phyloP scores from a whole-genome alignment of 1,140 invertebrate genomes.

The Atta texana region DNA sequence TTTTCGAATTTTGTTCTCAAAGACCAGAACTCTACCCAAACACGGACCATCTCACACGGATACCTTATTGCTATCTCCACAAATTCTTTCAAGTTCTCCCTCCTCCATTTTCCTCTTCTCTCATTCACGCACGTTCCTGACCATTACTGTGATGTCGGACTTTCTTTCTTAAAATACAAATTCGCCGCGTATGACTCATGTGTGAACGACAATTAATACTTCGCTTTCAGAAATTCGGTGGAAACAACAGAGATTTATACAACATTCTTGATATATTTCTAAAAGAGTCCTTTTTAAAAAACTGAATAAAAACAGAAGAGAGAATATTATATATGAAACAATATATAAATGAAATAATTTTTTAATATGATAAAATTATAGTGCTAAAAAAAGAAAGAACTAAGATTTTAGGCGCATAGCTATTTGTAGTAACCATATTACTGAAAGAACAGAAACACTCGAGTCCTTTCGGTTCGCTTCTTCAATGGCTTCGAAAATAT shows the following conservation, averaged over 20 bases:
- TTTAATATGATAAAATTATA: not conserved
- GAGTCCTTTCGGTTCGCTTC: not conserved
- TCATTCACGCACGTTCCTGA: not conserved
- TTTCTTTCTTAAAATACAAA: conserved; percentile 55
- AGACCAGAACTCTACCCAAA: not conserved
- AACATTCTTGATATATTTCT: not conserved
- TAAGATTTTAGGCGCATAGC: not conserved
- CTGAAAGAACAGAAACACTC: not conserved
- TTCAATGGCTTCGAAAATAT: conserved; percentile 17
- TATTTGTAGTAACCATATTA: not conserved
- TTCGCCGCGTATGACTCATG: too few species aligned
- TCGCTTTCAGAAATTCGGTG: not conserved
- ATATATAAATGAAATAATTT: not conserved
- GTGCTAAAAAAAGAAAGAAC: not conserved
- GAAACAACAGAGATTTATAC: not conserved
- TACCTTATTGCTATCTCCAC: not conserved
- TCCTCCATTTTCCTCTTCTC: not conserved
- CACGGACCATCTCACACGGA: conserved; percentile 10
- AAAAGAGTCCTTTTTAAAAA: not conserved
- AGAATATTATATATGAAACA: not conserved
- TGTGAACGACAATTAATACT: not conserved
- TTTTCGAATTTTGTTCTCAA: conserved; percentile 12
- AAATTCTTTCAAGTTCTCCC: not conserved
- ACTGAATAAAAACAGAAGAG: not conserved
- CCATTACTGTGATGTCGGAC: not conserved